These are phyloP conservation scores for Drosophila teissieri DNA, from an alignment of 1,140 invertebrate genomes.

Conservation along the genomic window DNA sequence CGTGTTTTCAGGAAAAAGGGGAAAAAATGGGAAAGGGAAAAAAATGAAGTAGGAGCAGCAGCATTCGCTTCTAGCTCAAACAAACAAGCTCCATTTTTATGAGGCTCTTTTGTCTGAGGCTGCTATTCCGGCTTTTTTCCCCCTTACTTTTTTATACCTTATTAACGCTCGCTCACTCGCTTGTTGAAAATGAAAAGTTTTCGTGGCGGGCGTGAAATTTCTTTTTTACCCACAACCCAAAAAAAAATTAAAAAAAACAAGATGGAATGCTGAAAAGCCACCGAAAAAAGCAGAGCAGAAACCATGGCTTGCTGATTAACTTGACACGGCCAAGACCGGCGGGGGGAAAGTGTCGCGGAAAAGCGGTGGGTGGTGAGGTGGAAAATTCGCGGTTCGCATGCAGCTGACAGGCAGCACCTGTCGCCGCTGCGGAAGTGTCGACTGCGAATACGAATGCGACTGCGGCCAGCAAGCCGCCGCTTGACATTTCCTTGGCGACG, in stretches of 20 bases:
- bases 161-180: conserved; percentile 63
- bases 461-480: conserved; percentile 35
- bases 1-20: conserved; percentile 28
- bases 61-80: conserved; percentile 50
- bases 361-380: conserved; percentile 3
- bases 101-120: conserved; percentile 52
- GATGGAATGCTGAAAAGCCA: conserved; percentile 33
- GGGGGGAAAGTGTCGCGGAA: conserved; percentile 13
- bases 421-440: conserved; percentile 46
- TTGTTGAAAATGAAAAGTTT: conserved; percentile 65
- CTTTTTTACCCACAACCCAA: conserved; percentile 20
- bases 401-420: conserved; percentile 76
- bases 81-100: conserved; percentile 77
- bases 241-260: conserved; percentile 4
- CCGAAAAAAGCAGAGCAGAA: conserved; percentile 22
- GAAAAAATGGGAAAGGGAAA: conserved; percentile 3
- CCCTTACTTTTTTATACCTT: conserved; percentile 59
- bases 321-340: conserved; percentile 54
- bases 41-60: conserved; percentile 34
- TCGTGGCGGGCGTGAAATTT: conserved; percentile 67
- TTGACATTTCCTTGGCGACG: conserved; percentile 54
- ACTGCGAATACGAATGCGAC: conserved; percentile 22
- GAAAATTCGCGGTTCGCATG: conserved; percentile 63
- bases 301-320: conserved; percentile 71
- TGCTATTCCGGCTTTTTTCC: conserved; percentile 22